Base-by-base conservation (phyloP, 2,888 invertebrate species). In the Epistrophe grossulariae region DNA sequence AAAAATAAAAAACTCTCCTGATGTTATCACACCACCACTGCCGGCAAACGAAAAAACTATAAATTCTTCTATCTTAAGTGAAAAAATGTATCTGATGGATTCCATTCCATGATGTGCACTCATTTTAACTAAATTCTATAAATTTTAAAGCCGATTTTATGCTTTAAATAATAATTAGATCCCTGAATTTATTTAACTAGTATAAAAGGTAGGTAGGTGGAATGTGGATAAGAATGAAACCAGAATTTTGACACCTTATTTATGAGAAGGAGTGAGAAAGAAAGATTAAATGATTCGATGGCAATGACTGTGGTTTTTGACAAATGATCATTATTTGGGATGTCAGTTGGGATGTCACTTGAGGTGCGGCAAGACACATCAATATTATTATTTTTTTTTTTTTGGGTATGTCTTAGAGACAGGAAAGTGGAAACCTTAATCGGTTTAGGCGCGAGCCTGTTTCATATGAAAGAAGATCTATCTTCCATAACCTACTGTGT, bases 251-350 rank as follows among this genome's bases (percentile, higher is more conserved):
- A 40, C 68, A 70, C 55, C 70, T 55, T 55, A 8, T 15, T n/a
- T 45, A 19, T 40, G 10, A 35, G 35, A 38, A 9, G 0, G 1
- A 59, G 59, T 28, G 31, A 6, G 24, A 24, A 9, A 40, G 4
- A 31, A n/a, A 28, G 7, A 7, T 0, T 31, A 31, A 6, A 6
- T 4, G 8, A 13, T 28, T 48, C 17, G 5, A 24, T 52, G 24
- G 7, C 52, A 1, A 52, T 50, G 1, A 9, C 40, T 40, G 6
- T 43, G 6, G 10, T 52, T 50, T 57, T 72, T 85, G 84, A 85
- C 70, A 81, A 85, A 85, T 73, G 81, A 85, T 78, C 73, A n/a
- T 66, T 59, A 24, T 66, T 77, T 15, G 62, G 74, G 79, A 73
- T 78, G 83, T 66, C 83, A 24, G 59, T 77, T 15, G 62, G 74